Evolutionary conservation across 2,888 invertebrate species (phyloP).

Genomic region (Patella depressa): DNA sequence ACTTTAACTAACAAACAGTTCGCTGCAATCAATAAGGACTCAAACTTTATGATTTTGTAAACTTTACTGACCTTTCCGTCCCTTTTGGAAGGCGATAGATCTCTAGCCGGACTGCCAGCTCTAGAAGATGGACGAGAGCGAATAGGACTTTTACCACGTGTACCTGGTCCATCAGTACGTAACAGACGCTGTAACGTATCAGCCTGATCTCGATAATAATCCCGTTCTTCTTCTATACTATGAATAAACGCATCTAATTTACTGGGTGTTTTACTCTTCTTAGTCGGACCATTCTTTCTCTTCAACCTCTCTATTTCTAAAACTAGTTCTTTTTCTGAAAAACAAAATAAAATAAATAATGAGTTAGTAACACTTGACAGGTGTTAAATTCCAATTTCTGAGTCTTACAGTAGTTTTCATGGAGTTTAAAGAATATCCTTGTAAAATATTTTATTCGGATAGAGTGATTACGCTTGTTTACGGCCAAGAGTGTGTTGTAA

Average conservation of each 20-base stretch:
- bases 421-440: background rate
- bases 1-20: too few relatives aligned
- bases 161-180: slow-evolving; percentile 46
- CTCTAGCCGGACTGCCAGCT: slow-evolving; percentile 52
- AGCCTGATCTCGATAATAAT: slow-evolving; percentile 69
- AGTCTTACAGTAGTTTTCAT: too few relatives aligned
- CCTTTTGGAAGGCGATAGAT: slow-evolving; percentile 42
- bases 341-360: background rate
- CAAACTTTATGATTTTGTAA: too few relatives aligned
- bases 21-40: too few relatives aligned
- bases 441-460: background rate
- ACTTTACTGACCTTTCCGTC: slow-evolving; percentile 48
- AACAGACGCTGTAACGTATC: slow-evolving; percentile 63
- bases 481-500: too few relatives aligned
- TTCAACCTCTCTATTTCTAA: slow-evolving; percentile 70
- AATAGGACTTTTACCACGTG: slow-evolving; percentile 43
- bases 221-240: slow-evolving; percentile 69
- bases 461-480: too few relatives aligned
- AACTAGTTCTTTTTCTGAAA: slow-evolving; percentile 70
- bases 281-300: slow-evolving; percentile 59
- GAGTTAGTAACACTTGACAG: background rate
- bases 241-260: slow-evolving; percentile 67
- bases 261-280: slow-evolving; percentile 60
- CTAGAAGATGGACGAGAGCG: slow-evolving; percentile 50
- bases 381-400: background rate